These are phyloP conservation scores for Laticauda laticaudata DNA, from an alignment of 2,113 vertebrate species.

Conservation along the genomic window DNA sequence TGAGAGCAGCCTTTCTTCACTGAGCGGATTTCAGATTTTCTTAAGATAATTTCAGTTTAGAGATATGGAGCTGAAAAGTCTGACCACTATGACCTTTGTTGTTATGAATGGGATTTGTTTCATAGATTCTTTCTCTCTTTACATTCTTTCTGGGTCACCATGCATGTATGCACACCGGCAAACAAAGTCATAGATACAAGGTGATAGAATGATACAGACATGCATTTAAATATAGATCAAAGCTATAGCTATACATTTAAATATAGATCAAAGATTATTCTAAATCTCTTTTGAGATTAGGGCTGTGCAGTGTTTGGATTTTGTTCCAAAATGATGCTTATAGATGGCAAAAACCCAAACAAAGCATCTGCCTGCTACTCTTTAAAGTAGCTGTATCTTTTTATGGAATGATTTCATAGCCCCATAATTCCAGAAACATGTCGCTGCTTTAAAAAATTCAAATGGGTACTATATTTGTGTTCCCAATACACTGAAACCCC, in stretches of 20 bases:
- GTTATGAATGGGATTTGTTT: background rate
- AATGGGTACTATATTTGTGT: background rate
- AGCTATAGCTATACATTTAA: conserved; percentile 17
- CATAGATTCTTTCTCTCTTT: background rate
- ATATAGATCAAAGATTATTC: conserved; percentile 21
- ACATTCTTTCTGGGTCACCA: conserved; percentile 16
- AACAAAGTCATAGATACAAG: conserved; percentile 11
- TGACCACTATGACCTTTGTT: background rate
- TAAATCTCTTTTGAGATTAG: background rate
- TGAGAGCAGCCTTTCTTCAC: too few relatives aligned
- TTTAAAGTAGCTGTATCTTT: background rate
- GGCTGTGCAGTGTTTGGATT: background rate
- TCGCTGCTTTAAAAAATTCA: background rate
- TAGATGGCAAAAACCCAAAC: background rate
- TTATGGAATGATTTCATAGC: background rate
- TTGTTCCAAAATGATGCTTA: background rate
- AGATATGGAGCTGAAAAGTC: conserved; percentile 1
- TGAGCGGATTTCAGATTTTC: background rate
- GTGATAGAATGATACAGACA: background rate
- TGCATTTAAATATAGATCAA: conserved; percentile 38
- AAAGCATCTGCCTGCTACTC: background rate
- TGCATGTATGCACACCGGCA: background rate
- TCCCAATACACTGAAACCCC: background rate
- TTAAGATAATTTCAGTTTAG: conserved; percentile 12
- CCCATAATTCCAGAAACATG: background rate